Evolutionary conservation across 35 echinoderm and acorn worm species (phyloP).

Genomic region (Chiridota heheva): DNA sequence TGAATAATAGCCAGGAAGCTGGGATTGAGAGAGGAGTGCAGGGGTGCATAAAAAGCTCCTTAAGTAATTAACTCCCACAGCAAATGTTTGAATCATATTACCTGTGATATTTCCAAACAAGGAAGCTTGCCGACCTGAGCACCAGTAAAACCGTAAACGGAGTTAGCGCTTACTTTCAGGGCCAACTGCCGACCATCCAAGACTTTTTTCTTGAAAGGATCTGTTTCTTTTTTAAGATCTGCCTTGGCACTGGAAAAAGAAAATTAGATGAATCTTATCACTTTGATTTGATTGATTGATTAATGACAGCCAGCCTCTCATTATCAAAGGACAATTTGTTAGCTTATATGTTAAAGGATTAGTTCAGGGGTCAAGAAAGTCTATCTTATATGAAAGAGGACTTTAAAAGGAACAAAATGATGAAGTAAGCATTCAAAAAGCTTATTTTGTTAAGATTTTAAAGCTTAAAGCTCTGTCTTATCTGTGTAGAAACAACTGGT

Average conservation of each 20-base stretch:
- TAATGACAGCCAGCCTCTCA: not conserved
- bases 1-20: too few species aligned
- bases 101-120: conserved; percentile 94
- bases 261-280: not conserved
- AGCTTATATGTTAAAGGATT: not conserved
- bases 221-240: conserved; percentile 92
- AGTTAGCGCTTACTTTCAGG: conserved; percentile 92
- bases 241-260: conserved; percentile 75
- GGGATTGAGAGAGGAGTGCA: too few species aligned
- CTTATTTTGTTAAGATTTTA: too few species aligned
- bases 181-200: conserved; percentile 94
- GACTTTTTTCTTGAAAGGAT: conserved; percentile 86
- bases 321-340: not conserved
- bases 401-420: too few species aligned
- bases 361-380: conserved; percentile 3
- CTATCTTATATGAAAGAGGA: too few species aligned
- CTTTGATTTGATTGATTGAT: not conserved
- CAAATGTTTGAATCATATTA: too few species aligned
- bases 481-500: too few species aligned
- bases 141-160: conserved; percentile 85
- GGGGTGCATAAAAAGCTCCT: too few species aligned
- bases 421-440: too few species aligned
- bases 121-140: conserved; percentile 96
- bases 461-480: too few species aligned
- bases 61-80: too few species aligned